Evolutionary conservation across 2,888 invertebrate genomes (phyloP).

Genomic region (Aphodius granarius): DNA sequence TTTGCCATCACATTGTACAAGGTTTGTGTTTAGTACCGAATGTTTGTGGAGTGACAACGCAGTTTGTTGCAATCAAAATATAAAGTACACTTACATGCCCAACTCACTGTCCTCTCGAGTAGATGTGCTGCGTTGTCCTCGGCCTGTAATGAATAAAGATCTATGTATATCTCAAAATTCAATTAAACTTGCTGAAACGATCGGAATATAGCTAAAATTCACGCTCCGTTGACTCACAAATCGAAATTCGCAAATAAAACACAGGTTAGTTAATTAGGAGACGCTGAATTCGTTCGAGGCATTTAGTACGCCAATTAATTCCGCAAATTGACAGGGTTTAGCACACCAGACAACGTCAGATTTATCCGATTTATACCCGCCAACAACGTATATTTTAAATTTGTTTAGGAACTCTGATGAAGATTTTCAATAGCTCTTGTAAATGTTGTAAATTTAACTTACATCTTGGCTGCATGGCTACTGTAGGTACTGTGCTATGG

Average conservation of each 20-base stretch:
- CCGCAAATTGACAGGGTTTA: conserved; percentile 10
- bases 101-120: not conserved
- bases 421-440: not conserved
- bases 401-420: not conserved
- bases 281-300: not conserved
- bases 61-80: not conserved
- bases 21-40: not conserved
- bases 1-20: not conserved
- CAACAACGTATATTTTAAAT: too few species aligned
- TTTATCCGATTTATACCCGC: not conserved
- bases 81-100: not conserved
- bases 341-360: not conserved
- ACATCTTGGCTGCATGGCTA: too few species aligned
- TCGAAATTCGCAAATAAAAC: not conserved
- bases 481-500: too few species aligned
- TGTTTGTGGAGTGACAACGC: not conserved
- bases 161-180: too few species aligned
- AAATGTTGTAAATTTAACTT: not conserved
- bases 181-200: not conserved
- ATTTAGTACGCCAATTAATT: conserved; percentile 18
- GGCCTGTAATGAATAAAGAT: too few species aligned
- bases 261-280: not conserved
- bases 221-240: not conserved
- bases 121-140: too few species aligned
- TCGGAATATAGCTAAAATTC: not conserved